phyloP scores from a whole-genome alignment of 1,140 invertebrate genomes.

The Drosophila mauritiana region DNA sequence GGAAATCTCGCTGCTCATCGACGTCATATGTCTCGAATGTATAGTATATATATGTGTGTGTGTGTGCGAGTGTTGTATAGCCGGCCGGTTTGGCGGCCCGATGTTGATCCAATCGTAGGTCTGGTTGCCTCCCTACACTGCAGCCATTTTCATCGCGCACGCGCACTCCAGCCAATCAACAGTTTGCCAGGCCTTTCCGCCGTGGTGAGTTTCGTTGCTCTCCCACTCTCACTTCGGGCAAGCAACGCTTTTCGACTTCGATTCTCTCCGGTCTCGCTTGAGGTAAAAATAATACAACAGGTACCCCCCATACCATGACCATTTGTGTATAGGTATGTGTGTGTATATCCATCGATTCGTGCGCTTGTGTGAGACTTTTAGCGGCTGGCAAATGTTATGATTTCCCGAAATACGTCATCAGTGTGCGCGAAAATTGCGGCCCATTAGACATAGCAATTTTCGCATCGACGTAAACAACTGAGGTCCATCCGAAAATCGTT shows the following conservation, averaged over 20 bases:
- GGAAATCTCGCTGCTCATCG: slow-evolving; percentile 49
- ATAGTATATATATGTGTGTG: neutral
- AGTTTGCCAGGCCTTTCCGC: slow-evolving; percentile 74
- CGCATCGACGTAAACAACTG: slow-evolving; percentile 67
- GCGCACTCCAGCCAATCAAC: slow-evolving; percentile 84
- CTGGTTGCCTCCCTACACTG: slow-evolving; percentile 76
- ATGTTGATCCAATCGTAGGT: slow-evolving; percentile 70
- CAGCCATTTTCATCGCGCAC: slow-evolving; percentile 84
- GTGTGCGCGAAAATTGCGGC: slow-evolving; percentile 61
- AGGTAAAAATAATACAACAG: slow-evolving; percentile 80
- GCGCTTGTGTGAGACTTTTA: slow-evolving; percentile 39
- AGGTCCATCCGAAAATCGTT: slow-evolving; percentile 27
- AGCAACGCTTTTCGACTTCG: slow-evolving; percentile 18
- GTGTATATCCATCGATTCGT: slow-evolving; percentile 5
- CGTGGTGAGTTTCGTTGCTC: slow-evolving; percentile 29
- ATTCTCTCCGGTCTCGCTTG: slow-evolving; percentile 20
- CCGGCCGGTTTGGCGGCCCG: slow-evolving; percentile 47
- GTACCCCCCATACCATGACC: slow-evolving; percentile 42
- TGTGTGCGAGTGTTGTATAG: neutral
- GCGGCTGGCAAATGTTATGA: slow-evolving; percentile 64
- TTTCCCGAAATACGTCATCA: slow-evolving; percentile 81
- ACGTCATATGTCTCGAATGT: slow-evolving; percentile 41
- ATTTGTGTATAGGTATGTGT: neutral
- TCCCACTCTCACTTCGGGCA: slow-evolving; percentile 8
- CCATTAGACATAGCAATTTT: slow-evolving; percentile 60